Conservation (phyloP, 2,113 vertebrate genomes). For the Tautogolabrus adspersus region DNA sequence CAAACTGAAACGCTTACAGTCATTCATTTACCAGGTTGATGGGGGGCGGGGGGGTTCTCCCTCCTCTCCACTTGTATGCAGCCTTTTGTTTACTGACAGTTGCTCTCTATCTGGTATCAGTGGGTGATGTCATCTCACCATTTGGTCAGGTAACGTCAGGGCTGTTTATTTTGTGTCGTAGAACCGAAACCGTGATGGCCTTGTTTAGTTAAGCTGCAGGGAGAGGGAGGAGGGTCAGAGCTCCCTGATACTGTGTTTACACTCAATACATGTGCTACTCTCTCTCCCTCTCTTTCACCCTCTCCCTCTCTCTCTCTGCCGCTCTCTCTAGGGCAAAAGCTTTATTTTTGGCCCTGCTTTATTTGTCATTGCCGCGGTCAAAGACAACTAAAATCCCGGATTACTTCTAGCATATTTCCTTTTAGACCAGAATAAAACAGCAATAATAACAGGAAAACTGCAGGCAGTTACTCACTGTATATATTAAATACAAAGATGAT, state of each 20-base stretch:
- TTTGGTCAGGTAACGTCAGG: slow-evolving; percentile 76
- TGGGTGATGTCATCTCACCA: slow-evolving; percentile 78
- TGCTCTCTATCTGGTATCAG: slow-evolving; percentile 73
- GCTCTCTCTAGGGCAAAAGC: slow-evolving; percentile 55
- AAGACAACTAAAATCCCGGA: slow-evolving; percentile 63
- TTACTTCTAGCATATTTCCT: slow-evolving; percentile 48
- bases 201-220: slow-evolving; percentile 74
- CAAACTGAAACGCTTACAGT: slow-evolving; percentile 15
- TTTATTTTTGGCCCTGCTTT: slow-evolving; percentile 56
- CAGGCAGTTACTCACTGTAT: neutral
- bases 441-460: slow-evolving; percentile 49
- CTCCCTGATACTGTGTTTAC: slow-evolving; percentile 71
- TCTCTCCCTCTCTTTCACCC: slow-evolving; percentile 19
- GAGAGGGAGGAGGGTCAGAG: slow-evolving; percentile 50
- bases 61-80: neutral
- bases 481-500: slow-evolving; percentile 12
- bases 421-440: slow-evolving; percentile 29
- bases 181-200: slow-evolving; percentile 77
- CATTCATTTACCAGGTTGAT: slow-evolving; percentile 50
- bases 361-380: slow-evolving; percentile 66
- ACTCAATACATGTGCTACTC: slow-evolving; percentile 31
- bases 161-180: slow-evolving; percentile 77
- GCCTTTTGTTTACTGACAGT: slow-evolving; percentile 59
- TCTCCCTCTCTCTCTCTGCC: slow-evolving; percentile 21
- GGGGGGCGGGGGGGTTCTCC: neutral